Evolutionary conservation across 2,888 invertebrate genomes (phyloP).

Genomic region (Drosophila subquinaria): DNA sequence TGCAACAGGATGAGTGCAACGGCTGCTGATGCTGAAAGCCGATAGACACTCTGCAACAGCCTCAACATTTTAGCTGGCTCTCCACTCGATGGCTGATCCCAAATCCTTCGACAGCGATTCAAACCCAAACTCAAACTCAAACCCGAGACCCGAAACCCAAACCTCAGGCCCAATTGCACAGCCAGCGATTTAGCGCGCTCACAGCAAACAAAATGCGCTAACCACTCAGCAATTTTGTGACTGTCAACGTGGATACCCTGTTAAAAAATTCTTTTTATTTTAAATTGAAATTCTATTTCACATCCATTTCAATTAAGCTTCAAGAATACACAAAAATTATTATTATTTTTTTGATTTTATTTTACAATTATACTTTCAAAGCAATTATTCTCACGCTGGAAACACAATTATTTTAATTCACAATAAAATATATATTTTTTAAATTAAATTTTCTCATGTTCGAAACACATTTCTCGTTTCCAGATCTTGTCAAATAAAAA

Average conservation of each 20-base stretch:
- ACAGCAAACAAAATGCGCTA: slow-evolving; percentile 18
- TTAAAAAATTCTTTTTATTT: not conserved
- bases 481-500: not conserved
- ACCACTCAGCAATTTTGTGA: not conserved
- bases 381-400: too few relatives aligned
- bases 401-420: too few relatives aligned
- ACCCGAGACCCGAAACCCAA: too few relatives aligned
- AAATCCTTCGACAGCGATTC: slow-evolving; percentile 19
- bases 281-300: too few relatives aligned
- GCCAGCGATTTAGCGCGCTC: slow-evolving; percentile 23
- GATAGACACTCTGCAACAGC: slow-evolving; percentile 10
- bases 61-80: slow-evolving; percentile 1
- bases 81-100: not conserved
- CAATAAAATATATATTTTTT: too few relatives aligned
- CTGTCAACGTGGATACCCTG: slow-evolving; percentile 6
- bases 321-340: too few relatives aligned
- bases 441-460: not conserved
- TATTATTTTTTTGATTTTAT: too few relatives aligned
- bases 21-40: slow-evolving; percentile 15
- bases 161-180: slow-evolving; percentile 20
- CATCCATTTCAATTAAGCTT: too few relatives aligned
- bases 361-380: too few relatives aligned
- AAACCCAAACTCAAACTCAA: too few relatives aligned
- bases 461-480: too few relatives aligned
- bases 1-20: slow-evolving; percentile 44